Conservation (phyloP, 2,113 vertebrate species). For the Melospiza melodia region DNA sequence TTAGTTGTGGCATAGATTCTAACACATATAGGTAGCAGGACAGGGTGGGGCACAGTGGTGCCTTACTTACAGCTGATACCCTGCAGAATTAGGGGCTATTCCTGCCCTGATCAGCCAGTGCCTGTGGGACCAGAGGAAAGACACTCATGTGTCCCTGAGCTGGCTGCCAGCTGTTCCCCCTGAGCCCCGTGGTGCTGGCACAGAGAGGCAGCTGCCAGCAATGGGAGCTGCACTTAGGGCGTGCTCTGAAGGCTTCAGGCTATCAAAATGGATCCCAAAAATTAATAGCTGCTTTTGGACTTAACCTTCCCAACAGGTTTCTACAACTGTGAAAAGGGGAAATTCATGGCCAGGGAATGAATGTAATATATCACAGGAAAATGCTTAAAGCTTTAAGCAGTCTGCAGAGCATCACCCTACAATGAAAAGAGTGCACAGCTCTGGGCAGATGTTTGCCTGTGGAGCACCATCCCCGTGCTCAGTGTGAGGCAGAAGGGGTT, state of each 20-base stretch:
- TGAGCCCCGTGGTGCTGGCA: rapidly evolving
- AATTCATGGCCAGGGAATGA: neutral
- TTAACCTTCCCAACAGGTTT: neutral
- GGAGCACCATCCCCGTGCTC: neutral
- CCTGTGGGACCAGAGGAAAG: neutral
- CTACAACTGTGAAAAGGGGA: neutral
- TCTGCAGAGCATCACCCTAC: neutral
- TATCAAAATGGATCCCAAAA: neutral
- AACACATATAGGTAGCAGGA: neutral
- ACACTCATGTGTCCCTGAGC: neutral
- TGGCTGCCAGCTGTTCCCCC: neutral
- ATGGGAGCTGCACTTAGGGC: neutral
- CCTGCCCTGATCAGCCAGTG: neutral
- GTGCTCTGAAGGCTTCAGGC: neutral
- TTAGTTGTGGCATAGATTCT: neutral
- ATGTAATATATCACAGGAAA: neutral
- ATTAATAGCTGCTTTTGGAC: neutral
- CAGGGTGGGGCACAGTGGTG: no score
- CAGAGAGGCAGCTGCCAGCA: neutral
- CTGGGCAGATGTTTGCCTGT: neutral
- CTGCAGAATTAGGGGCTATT: neutral
- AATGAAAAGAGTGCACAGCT: neutral
- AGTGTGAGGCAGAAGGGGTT: neutral
- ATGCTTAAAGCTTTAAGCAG: neutral
- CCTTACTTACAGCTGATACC: neutral